Percentiles rank a stretch among this genome's conserved stretches.
Evolutionary conservation across 2,797 vertebrate species (phyloP).

Genomic region (Trematomus bernacchii): DNA sequence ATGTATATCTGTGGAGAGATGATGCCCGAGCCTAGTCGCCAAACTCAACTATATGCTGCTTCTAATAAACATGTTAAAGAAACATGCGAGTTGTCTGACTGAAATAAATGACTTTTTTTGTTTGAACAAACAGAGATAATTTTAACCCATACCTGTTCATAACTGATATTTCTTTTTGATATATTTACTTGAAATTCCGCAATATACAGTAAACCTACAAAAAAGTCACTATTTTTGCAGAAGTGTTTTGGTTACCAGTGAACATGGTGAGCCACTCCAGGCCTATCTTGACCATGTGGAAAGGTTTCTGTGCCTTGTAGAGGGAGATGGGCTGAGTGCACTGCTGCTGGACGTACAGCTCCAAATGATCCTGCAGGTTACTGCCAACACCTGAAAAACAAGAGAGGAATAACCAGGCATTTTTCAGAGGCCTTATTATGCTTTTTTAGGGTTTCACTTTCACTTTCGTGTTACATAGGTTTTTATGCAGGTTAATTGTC

Average conservation of each 20-base stretch:
- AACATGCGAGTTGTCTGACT: too few species aligned
- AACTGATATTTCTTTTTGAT: background rate
- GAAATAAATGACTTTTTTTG: background rate
- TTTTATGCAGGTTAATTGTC: too few species aligned
- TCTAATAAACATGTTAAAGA: too few species aligned
- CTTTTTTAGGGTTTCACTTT: too few species aligned
- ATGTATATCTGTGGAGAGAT: too few species aligned
- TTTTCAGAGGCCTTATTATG: too few species aligned
- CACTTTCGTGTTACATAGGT: too few species aligned
- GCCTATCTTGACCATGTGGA: conserved; percentile 91
- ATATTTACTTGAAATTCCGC: background rate
- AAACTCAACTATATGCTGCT: too few species aligned
- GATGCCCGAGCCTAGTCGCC: too few species aligned
- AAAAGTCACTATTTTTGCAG: background rate
- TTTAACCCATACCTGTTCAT: background rate
- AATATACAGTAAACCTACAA: background rate
- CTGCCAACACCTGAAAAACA: conserved; percentile 90
- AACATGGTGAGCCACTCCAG: conserved; percentile 93
- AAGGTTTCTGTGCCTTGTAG: conserved; percentile 91
- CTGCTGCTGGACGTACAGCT: conserved; percentile 94
- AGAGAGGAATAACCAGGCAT: too few species aligned
- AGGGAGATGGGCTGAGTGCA: conserved; percentile 94
- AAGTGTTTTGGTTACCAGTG: conserved; percentile 81
- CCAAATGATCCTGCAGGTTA: conserved; percentile 98
- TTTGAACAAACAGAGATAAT: too few species aligned